A percentile compares a stretch with the other conserved stretches of the same genome.
phyloP scores from a whole-genome alignment of 1,140 invertebrate genomes.

The Chironomus striatipennis region DNA sequence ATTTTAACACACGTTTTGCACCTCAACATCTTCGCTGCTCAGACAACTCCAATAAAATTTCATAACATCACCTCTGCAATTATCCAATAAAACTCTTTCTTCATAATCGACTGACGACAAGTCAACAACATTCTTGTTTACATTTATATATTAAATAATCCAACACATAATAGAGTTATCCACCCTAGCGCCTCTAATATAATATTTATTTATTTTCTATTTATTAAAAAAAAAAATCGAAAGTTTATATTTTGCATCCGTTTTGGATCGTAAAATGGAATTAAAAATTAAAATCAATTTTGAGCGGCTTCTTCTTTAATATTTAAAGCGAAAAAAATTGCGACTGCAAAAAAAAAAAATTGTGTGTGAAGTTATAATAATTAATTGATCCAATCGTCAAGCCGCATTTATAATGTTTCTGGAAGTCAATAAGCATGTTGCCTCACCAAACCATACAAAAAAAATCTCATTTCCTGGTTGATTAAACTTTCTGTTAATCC shows the following conservation, averaged over 20 bases:
- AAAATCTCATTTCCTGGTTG: background rate
- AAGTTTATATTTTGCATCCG: slow-evolving; percentile 2
- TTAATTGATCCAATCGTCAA: background rate
- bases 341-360: too few relatives aligned
- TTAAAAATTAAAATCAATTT: background rate
- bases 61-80: too few relatives aligned
- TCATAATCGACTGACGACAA: too few relatives aligned
- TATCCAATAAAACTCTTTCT: too few relatives aligned
- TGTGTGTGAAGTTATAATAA: background rate
- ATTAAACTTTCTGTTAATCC: slow-evolving; percentile 1
- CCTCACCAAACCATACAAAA: background rate
- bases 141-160: too few relatives aligned
- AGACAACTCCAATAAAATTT: too few relatives aligned
- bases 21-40: too few relatives aligned
- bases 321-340: background rate
- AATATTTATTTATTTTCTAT: too few relatives aligned
- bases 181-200: too few relatives aligned
- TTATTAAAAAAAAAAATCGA: background rate
- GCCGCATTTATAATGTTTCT: background rate
- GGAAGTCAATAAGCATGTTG: background rate
- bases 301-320: background rate
- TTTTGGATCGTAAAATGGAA: background rate
- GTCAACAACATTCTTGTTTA: too few relatives aligned
- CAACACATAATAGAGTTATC: too few relatives aligned
- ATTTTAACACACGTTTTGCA: too few relatives aligned